These are phyloP conservation scores for Dufourea novaeangliae DNA, from an alignment of 1,140 invertebrate species.

Conservation along the genomic window DNA sequence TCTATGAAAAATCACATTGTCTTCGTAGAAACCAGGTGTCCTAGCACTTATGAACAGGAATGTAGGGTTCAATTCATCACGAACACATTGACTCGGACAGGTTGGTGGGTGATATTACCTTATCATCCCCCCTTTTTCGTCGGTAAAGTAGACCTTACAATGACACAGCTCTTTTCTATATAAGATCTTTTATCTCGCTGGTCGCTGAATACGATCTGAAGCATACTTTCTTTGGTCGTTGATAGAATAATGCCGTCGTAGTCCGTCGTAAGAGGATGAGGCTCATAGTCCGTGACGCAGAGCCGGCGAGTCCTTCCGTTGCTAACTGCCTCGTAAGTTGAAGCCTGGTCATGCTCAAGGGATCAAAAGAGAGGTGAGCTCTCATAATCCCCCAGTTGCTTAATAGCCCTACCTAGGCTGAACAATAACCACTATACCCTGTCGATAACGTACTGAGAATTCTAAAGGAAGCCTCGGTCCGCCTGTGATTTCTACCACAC, in stretches of 20 bases:
- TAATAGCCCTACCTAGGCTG: slow-evolving; percentile 54
- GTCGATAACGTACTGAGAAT: slow-evolving; percentile 26
- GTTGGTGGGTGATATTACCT: not conserved
- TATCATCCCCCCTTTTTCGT: not conserved
- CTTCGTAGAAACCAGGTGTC: too few species aligned
- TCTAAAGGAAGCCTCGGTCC: slow-evolving; percentile 21
- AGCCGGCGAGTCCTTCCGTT: slow-evolving; percentile 57
- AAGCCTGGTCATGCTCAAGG: slow-evolving; percentile 58
- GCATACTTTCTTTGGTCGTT: not conserved
- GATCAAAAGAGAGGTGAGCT: slow-evolving; percentile 57
- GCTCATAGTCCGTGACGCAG: slow-evolving; percentile 35
- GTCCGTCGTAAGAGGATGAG: slow-evolving; percentile 29
- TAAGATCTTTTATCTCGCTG: not conserved
- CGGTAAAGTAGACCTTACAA: not conserved
- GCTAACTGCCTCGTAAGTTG: slow-evolving; percentile 48
- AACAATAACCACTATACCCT: slow-evolving; percentile 57
- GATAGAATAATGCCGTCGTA: slow-evolving; percentile 17
- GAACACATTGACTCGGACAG: too few species aligned
- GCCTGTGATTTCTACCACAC: slow-evolving; percentile 20
- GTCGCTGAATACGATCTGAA: not conserved
- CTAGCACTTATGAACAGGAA: too few species aligned
- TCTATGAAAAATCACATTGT: too few species aligned
- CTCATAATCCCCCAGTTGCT: slow-evolving; percentile 56
- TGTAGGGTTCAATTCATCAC: too few species aligned
- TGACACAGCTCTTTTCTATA: not conserved